These are phyloP conservation scores for Conus betulinus DNA, from an alignment of 1,140 invertebrate species.

Conservation along the genomic window DNA sequence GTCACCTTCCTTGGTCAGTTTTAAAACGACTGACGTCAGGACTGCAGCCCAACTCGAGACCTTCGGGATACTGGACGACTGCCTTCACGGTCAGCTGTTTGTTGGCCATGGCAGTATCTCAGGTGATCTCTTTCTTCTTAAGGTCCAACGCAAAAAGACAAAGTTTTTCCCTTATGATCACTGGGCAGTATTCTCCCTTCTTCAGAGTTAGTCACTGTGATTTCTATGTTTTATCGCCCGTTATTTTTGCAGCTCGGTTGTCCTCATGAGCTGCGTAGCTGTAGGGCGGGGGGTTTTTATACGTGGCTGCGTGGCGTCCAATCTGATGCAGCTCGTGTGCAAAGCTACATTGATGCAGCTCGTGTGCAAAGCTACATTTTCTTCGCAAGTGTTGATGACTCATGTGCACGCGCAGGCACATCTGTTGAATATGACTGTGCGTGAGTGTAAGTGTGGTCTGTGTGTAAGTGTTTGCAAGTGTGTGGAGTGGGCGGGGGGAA, in stretches of 20 bases:
- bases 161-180: background rate
- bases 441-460: background rate
- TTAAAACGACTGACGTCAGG: background rate
- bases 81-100: constrained; percentile 2
- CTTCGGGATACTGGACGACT: background rate
- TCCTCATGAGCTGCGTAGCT: background rate
- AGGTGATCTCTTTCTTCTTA: background rate
- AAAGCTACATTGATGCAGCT: background rate
- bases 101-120: background rate
- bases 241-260: background rate
- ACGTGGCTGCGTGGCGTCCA: background rate
- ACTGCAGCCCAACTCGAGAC: background rate
- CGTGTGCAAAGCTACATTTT: too few relatives aligned
- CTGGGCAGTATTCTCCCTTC: background rate
- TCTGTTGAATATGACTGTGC: background rate
- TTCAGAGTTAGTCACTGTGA: background rate
- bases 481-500: background rate
- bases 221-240: background rate
- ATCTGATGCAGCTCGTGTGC: background rate
- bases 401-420: background rate
- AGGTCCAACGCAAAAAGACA: background rate
- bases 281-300: background rate
- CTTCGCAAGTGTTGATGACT: background rate
- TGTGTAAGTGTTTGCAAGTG: background rate
- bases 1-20: background rate